phyloP scores from a whole-genome alignment of 2,888 invertebrate genomes.

The Steinernema scapterisci region DNA sequence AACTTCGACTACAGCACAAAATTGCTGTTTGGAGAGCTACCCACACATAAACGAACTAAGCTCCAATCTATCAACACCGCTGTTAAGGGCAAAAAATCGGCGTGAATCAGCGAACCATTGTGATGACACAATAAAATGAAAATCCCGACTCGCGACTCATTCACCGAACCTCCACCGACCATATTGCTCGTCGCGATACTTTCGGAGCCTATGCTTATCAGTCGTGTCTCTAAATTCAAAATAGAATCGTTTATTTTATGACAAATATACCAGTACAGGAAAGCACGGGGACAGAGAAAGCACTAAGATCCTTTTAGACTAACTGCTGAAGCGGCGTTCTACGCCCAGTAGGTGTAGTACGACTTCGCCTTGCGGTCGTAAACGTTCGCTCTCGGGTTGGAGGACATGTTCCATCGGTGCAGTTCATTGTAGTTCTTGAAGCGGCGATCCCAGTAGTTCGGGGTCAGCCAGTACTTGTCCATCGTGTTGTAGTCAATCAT shows the following conservation, averaged over 20 bases:
- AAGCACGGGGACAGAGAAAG: conserved; percentile 16
- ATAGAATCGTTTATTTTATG: neutral
- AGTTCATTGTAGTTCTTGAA: conserved; percentile 42
- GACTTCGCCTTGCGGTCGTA: conserved; percentile 22
- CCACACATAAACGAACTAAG: no score
- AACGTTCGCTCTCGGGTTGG: conserved; percentile 5
- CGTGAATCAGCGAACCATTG: no score
- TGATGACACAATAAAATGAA: no score
- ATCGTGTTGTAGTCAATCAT: conserved; percentile 53
- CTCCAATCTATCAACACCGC: no score
- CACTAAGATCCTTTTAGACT: conserved; percentile 26
- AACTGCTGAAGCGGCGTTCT: conserved; percentile 15
- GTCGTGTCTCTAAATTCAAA: neutral
- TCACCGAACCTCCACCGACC: neutral
- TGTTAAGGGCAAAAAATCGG: no score
- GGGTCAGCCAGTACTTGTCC: conserved; percentile 58
- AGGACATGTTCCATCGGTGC: neutral
- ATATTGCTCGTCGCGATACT: no score
- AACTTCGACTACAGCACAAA: no score
- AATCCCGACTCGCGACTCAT: no score
- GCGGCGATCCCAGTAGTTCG: conserved; percentile 55
- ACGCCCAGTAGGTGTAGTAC: conserved; percentile 25
- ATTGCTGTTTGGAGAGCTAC: no score
- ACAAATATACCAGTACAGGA: conserved; percentile 22
- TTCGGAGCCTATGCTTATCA: neutral